Conservation (phyloP, 2,797 vertebrate genomes). For the Phoeniculus purpureus region DNA sequence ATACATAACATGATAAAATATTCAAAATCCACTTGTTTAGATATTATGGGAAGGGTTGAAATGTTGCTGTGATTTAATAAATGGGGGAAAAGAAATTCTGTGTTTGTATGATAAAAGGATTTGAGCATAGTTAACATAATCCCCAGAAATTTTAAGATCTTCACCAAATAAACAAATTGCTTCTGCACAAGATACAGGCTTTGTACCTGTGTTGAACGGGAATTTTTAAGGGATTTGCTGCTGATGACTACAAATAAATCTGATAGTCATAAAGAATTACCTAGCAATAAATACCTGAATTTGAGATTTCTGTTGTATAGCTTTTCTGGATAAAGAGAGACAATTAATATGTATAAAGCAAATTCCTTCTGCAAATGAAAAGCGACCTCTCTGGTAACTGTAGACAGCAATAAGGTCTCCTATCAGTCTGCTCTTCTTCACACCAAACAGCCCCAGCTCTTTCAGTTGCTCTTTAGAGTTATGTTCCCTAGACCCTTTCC, state of each 20-base stretch:
- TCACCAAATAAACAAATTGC: fast-evolving
- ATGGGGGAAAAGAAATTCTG: background rate
- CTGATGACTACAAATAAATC: background rate
- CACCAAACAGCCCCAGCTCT: too few species aligned
- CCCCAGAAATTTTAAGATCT: background rate
- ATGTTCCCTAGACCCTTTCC: too few species aligned
- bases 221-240: background rate
- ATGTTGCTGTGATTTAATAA: background rate
- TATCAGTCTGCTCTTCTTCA: too few species aligned
- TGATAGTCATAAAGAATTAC: background rate
- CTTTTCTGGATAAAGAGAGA: too few species aligned
- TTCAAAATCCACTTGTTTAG: background rate
- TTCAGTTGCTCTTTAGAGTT: too few species aligned
- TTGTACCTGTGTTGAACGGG: fast-evolving
- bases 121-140: background rate
- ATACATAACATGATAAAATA: background rate
- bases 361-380: too few species aligned
- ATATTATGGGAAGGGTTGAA: background rate
- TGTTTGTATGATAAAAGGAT: background rate
- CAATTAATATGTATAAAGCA: too few species aligned
- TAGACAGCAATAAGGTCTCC: too few species aligned
- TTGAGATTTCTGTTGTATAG: too few species aligned
- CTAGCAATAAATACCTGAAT: too few species aligned
- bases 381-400: too few species aligned
- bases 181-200: background rate